Base-by-base conservation (phyloP, 2,888 invertebrate genomes). In the Drosophila aldrichi region DNA sequence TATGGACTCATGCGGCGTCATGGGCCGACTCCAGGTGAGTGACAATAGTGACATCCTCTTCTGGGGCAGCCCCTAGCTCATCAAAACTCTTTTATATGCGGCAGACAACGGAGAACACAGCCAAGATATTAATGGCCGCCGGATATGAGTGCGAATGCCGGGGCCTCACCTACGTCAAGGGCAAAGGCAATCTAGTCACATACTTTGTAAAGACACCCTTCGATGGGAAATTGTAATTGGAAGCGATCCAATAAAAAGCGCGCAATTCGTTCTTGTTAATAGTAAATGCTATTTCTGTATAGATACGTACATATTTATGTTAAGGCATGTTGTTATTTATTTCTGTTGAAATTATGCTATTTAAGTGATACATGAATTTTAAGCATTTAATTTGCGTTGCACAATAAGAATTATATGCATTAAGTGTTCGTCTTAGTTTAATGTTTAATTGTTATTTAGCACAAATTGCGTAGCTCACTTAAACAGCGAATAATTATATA, bases 1-100 rank as follows among this genome's bases (percentile, higher is more conserved):
- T 55, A 99, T 99, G 99, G 99, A 99, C 93, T 98, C 98, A 74
- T 98, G 97, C 72, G 98, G 99, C 0, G 95, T 96, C 73, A 96
- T 98, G 95, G 97, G 97, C 22, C 94, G 95, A 66, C 95, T 98
- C 74, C 98, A 98, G 92, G 97, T 96, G 92, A 75, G 12, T 36
- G 7, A 22, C 38, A 1, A 16, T 25, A 10, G 10, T 18, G 16
- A 25, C 14, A 25, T 14, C 0, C 18, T 7, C 1, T 7, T 18
- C 14, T 14, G 44, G 14, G 9, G 2, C 12, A 22, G 57, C 41
- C 12, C 18, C 25, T 18, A 22, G 36, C 36, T 43, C 20, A 44
- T 40, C 59, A 59, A 43, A 41, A 40, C 12, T 51, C 44, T 44
- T 34, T 29, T 3, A 44, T 6, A 44, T 91, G 12, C 7, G 51